Conservation (phyloP, 2,113 vertebrate species). For the Cyrtonyx montezumae region DNA sequence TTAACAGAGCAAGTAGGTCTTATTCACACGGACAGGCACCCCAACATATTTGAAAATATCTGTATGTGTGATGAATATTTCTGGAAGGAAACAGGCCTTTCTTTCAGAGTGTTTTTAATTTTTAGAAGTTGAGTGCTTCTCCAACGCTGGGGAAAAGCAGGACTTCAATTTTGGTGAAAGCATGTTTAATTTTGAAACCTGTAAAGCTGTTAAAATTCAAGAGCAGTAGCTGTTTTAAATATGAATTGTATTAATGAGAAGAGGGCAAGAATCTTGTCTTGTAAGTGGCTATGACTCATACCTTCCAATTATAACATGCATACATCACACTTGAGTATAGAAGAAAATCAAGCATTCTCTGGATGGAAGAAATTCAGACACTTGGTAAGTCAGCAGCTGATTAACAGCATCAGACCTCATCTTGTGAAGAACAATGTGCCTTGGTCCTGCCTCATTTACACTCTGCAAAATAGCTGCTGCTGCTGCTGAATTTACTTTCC, state of each 20-base stretch:
- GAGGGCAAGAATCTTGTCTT: slow-evolving; percentile 43
- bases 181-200: slow-evolving; percentile 35
- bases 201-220: slow-evolving; percentile 1
- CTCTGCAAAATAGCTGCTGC: background rate
- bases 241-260: slow-evolving; percentile 65
- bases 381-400: background rate
- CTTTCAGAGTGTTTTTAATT: background rate
- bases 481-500: background rate
- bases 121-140: background rate
- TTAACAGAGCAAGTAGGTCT: background rate
- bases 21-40: background rate
- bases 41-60: background rate
- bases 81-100: background rate
- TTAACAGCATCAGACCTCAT: background rate
- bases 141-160: background rate
- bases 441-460: background rate
- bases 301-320: slow-evolving; percentile 47
- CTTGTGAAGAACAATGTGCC: background rate
- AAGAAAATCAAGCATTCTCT: background rate
- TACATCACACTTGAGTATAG: slow-evolving; percentile 20
- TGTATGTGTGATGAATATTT: background rate
- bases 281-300: slow-evolving; percentile 65
- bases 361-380: background rate
- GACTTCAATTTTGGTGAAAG: slow-evolving; percentile 37
- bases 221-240: slow-evolving; percentile 59